Evolutionary conservation across 1,140 invertebrate species (phyloP).

Genomic region (Piezodorus guildinii): DNA sequence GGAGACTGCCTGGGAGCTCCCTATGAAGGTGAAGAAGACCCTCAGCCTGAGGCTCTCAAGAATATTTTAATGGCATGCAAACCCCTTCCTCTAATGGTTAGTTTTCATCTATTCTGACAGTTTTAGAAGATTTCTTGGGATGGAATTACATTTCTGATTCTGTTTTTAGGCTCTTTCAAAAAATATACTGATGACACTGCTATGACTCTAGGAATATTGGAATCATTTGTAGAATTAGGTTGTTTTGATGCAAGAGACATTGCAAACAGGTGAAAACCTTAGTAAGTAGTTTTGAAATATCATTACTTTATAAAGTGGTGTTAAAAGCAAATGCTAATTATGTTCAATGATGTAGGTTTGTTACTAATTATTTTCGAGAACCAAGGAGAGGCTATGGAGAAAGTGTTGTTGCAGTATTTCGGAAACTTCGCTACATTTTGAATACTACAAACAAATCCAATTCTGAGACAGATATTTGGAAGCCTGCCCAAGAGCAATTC

Average conservation of each 20-base stretch:
- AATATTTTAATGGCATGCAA: constrained; percentile 48
- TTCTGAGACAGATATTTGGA: constrained; percentile 47
- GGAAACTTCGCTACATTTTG: constrained; percentile 35
- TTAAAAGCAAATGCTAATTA: no score
- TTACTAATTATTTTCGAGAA: constrained; percentile 49
- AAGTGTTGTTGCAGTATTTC: constrained; percentile 50
- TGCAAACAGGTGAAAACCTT: constrained; percentile 36
- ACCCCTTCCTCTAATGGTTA: constrained; percentile 44
- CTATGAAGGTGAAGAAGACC: constrained; percentile 47
- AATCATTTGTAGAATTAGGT: constrained; percentile 49
- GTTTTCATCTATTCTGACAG: constrained; percentile 18
- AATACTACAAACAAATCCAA: constrained; percentile 31
- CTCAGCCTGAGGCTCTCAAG: constrained; percentile 41
- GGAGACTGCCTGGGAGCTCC: constrained; percentile 62
- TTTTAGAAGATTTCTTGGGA: no score
- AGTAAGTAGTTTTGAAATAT: no score
- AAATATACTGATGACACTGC: constrained; percentile 66
- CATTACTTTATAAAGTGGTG: no score
- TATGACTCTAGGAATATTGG: constrained; percentile 54
- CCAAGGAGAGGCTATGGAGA: constrained; percentile 54
- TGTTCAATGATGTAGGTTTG: constrained; percentile 39
- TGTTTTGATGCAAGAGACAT: constrained; percentile 43
- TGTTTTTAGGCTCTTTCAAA: constrained; percentile 43
- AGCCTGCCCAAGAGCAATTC: constrained; percentile 57
- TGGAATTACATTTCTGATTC: no score